These are phyloP conservation scores for Listrodromus nycthemerus DNA, from an alignment of 2,888 invertebrate species.

Conservation along the genomic window DNA sequence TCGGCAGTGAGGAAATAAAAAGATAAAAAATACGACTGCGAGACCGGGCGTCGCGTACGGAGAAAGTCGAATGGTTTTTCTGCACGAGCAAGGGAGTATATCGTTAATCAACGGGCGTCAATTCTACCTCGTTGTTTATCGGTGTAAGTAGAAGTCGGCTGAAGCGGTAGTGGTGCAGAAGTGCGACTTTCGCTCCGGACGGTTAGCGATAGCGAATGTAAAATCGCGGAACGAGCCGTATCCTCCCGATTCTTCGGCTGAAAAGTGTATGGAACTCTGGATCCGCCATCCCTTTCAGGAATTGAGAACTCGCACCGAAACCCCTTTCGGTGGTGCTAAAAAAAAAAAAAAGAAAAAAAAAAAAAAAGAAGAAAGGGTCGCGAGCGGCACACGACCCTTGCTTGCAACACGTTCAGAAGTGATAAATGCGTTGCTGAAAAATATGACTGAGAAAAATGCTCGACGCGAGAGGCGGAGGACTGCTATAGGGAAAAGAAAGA, in stretches of 20 bases:
- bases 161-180: background rate
- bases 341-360: slow-evolving; percentile 15
- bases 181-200: slow-evolving; percentile 26
- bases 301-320: slow-evolving; percentile 49
- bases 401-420: slow-evolving; percentile 80
- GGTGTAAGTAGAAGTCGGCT: background rate
- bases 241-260: slow-evolving; percentile 53
- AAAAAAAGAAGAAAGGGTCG: slow-evolving; percentile 40
- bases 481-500: slow-evolving; percentile 53
- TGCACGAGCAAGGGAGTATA: background rate
- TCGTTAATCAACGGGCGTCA: slow-evolving; percentile 43
- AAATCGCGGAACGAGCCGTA: slow-evolving; percentile 28
- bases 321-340: slow-evolving; percentile 45
- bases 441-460: slow-evolving; percentile 84
- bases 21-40: background rate
- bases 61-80: slow-evolving; percentile 25
- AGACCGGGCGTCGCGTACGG: slow-evolving; percentile 7
- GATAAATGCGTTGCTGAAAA: slow-evolving; percentile 82
- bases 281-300: slow-evolving; percentile 54
- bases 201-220: slow-evolving; percentile 15
- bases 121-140: slow-evolving; percentile 37
- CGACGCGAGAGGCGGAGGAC: slow-evolving; percentile 68
- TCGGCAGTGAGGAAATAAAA: background rate
- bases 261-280: slow-evolving; percentile 50
- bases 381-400: slow-evolving; percentile 54